Conservation (phyloP, 2,797 vertebrate species). For the Mallotus villosus region DNA sequence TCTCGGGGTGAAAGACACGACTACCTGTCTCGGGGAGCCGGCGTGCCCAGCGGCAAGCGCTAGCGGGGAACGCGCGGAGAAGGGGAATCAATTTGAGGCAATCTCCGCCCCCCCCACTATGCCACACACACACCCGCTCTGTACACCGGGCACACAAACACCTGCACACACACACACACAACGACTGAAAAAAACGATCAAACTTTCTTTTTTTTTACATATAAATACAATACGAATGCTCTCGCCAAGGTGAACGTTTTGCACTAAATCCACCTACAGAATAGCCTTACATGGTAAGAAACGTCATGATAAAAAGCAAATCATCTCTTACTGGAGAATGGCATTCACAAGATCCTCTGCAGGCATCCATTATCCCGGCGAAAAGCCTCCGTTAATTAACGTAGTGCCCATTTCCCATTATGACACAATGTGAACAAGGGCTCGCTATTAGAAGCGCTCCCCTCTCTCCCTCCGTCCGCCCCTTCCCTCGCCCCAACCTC, state of each 20-base stretch:
- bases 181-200: background rate
- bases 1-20: constrained; percentile 75
- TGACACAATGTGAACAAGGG: constrained; percentile 4
- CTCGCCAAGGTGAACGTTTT: background rate
- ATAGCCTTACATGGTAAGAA: background rate
- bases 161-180: background rate
- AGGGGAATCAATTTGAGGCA: constrained; percentile 68
- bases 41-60: constrained; percentile 57
- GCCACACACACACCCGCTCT: constrained; percentile 28
- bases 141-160: constrained; percentile 28
- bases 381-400: constrained; percentile 8
- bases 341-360: background rate
- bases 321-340: constrained; percentile 1
- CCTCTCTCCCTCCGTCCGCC: background rate
- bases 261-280: background rate
- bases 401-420: constrained; percentile 16
- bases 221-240: background rate
- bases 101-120: constrained; percentile 54
- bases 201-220: background rate
- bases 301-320: background rate
- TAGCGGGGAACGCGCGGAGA: constrained; percentile 60
- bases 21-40: constrained; percentile 77
- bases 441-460: constrained; percentile 1
- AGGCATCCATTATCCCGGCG: background rate
- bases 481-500: constrained; percentile 13